Base-by-base conservation (phyloP, 2,113 vertebrate species). In the Onychostoma macrolepis region DNA sequence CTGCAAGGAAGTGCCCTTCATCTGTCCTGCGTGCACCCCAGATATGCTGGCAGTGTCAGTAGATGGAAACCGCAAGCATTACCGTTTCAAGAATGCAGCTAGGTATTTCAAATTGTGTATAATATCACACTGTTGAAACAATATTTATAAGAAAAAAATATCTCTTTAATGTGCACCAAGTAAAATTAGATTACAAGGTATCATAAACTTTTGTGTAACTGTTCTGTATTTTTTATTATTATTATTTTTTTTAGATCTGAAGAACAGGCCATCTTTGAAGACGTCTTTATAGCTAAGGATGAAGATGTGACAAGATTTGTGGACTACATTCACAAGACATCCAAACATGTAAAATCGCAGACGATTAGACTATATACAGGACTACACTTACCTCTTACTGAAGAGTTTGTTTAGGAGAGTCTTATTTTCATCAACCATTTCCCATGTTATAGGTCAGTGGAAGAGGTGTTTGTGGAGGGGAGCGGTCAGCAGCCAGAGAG, bases 61-160 rank as follows among this genome's bases (percentile, higher is more conserved):
- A 12, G 74, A 85, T 67, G 75, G 86, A 58, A 87, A 87, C 69
- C 67, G n/a, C 13, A 87, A 87, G 67, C 85, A 81, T 72, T 87
- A 74, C 56, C 79, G 50, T 26, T 75, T 87, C 13, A 87, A 83
- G 79, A 87, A 71, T 61, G 48, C 65, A 38, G 50, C 48, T 58
- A 41, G 77, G 56, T 81, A 82, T n/a, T 67, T 12, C 26, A 53
- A 48, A 80, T 2, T 69, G 41, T 79, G 28, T 69, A n/a, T 53
- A 28, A 58, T 38, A 1, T 85, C 0, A 61, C 15, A 38, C 7
- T 43, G 63, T 28, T 72, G 30, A 36, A 19, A 71, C 67, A 36
- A 67, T 71, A 71, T 71, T 71, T 36, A 19, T 69, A 36, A 71
- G 26, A n/a, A 65, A 71, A 71, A 33, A 15, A 71, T 69, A 19